phyloP scores from a whole-genome alignment of 2,888 invertebrate species.

The Seladonia tumulorum region DNA sequence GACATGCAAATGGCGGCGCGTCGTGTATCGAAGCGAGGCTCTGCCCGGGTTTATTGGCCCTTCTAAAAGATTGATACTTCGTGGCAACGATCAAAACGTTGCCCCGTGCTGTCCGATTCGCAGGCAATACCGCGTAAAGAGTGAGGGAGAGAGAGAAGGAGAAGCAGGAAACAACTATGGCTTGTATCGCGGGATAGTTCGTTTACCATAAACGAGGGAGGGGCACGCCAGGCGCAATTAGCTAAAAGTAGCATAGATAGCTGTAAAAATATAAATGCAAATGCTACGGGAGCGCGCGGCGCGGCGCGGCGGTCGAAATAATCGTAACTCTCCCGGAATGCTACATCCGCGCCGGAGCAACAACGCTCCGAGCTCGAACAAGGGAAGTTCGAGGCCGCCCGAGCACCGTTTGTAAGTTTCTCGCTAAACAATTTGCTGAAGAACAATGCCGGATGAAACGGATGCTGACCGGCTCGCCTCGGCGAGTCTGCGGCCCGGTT shows the following conservation, averaged over 20 bases:
- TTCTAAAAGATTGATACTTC: constrained; percentile 73
- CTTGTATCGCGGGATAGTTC: not conserved
- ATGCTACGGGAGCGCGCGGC: constrained; percentile 9
- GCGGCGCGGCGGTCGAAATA: constrained; percentile 18
- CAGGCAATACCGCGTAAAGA: constrained; percentile 35
- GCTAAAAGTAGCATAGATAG: constrained; percentile 34
- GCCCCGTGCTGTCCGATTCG: constrained; percentile 50
- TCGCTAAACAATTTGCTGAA: not conserved
- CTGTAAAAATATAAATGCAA: constrained; percentile 46
- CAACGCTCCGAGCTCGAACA: not conserved
- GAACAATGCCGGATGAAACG: not conserved
- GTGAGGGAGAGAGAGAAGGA: constrained; percentile 12
- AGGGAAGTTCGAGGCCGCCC: constrained; percentile 3
- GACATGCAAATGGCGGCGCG: constrained; percentile 81
- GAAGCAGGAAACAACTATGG: not conserved
- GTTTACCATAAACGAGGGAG: not conserved
- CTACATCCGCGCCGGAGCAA: constrained; percentile 1
- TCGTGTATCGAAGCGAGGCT: constrained; percentile 77
- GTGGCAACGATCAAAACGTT: constrained; percentile 48
- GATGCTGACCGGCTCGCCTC: constrained; percentile 4
- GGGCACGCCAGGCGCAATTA: constrained; percentile 22
- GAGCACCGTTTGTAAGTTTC: not conserved
- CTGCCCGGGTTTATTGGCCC: constrained; percentile 54
- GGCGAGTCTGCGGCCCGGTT: not conserved
- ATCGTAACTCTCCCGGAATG: constrained; percentile 34